phyloP scores from a whole-genome alignment of 2,888 invertebrate genomes.

The Eristalis intricaria region DNA sequence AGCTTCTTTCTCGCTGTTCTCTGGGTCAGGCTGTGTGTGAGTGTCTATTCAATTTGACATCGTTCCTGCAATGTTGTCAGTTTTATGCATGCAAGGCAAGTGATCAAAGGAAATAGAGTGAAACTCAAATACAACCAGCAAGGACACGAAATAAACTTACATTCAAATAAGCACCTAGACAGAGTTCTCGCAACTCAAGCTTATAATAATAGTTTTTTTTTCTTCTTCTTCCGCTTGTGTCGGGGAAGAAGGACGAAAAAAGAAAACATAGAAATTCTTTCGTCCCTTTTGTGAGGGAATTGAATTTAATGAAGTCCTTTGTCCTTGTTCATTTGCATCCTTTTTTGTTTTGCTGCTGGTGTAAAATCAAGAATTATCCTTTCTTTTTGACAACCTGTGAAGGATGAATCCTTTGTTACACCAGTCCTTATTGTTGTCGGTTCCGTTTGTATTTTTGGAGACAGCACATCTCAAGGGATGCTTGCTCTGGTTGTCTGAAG shows the following conservation, averaged over 20 bases:
- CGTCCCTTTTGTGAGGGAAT: neutral
- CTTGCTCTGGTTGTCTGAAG: neutral
- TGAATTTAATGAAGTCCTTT: neutral
- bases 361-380: conserved; percentile 12
- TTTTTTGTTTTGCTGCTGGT: neutral
- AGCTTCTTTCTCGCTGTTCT: neutral
- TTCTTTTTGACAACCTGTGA: conserved; percentile 4
- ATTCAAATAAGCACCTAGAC: neutral
- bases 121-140: conserved; percentile 42
- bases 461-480: neutral
- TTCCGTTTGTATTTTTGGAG: neutral
- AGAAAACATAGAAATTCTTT: neutral
- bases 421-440: neutral
- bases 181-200: neutral
- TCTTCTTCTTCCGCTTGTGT: neutral
- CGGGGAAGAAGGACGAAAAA: neutral
- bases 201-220: neutral
- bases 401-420: conserved; percentile 7
- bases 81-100: conserved; percentile 16
- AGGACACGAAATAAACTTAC: conserved; percentile 11
- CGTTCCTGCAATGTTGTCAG: conserved; percentile 9
- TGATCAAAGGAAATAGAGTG: conserved; percentile 19
- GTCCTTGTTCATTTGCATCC: conserved; percentile 10
- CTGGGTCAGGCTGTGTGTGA: neutral
- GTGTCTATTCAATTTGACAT: conserved; percentile 8